Percentiles rank a stretch among this genome's conserved stretches.
Evolutionary conservation across 2,888 invertebrate species (phyloP).

Genomic region (Caenorhabditis sp.): DNA sequence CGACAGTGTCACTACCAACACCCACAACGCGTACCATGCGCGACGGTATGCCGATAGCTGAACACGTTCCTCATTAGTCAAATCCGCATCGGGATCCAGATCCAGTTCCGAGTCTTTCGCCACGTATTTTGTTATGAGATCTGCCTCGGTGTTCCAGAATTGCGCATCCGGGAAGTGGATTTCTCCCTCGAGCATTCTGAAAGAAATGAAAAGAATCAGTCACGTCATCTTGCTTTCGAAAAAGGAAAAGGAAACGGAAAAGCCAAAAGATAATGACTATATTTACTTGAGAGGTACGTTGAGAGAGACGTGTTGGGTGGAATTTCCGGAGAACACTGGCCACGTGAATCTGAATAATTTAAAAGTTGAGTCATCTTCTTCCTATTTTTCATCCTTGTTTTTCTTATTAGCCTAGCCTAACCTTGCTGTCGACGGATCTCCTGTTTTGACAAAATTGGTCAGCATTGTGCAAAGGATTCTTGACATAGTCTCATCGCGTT

Average conservation of each 20-base stretch:
- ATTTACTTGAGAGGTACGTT: constrained; percentile 78
- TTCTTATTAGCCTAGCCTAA: constrained; percentile 20
- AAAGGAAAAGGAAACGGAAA: too few species aligned
- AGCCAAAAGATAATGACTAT: constrained; percentile 20
- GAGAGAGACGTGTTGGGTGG: constrained; percentile 76
- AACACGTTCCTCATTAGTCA: constrained; percentile 79
- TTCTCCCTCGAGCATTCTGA: constrained; percentile 76
- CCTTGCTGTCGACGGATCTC: constrained; percentile 72
- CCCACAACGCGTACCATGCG: constrained; percentile 82
- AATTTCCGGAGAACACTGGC: constrained; percentile 72
- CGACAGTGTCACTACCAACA: constrained; percentile 79
- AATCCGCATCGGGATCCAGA: constrained; percentile 72
- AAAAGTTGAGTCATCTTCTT: constrained; percentile 31
- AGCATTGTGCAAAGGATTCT: constrained; percentile 78
- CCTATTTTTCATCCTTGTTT: neutral
- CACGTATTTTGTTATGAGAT: constrained; percentile 70
- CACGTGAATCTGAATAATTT: constrained; percentile 76
- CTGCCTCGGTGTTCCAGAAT: constrained; percentile 82
- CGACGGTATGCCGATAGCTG: constrained; percentile 80
- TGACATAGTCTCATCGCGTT: constrained; percentile 80
- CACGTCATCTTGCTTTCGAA: constrained; percentile 10
- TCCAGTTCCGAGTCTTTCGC: constrained; percentile 66
- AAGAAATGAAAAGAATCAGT: neutral
- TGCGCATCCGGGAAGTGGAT: constrained; percentile 80
- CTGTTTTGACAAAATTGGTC: constrained; percentile 79